phyloP scores from a whole-genome alignment of 2,113 vertebrate species.

The Haplochromis vanheusdeni region DNA sequence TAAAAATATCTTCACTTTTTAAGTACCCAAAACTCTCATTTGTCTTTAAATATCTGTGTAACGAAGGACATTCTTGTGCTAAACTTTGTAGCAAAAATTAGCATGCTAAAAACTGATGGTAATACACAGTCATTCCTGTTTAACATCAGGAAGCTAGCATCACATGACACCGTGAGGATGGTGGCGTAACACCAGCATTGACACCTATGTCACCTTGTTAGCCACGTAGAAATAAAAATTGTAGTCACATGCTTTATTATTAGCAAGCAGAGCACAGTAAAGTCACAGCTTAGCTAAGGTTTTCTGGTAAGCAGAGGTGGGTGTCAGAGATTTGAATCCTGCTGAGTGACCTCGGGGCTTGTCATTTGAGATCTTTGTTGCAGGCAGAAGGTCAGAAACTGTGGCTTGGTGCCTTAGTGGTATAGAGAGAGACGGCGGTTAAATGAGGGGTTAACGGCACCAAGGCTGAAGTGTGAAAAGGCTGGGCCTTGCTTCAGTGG shows the following conservation, averaged over 20 bases:
- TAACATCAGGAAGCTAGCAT: not conserved
- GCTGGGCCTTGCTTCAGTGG: conserved; percentile 19
- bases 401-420: not conserved
- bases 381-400: not conserved
- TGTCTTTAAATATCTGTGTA: not conserved
- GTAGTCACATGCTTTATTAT: not conserved
- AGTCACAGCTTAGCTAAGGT: not conserved
- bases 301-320: not conserved
- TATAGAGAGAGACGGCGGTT: not conserved
- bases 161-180: not conserved
- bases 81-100: not conserved
- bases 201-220: not conserved
- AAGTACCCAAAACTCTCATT: not conserved
- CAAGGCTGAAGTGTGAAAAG: conserved; percentile 29
- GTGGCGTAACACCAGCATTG: not conserved
- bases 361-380: not conserved
- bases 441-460: conserved; percentile 27
- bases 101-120: not conserved
- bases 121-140: not conserved
- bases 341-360: not conserved
- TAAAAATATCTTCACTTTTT: not conserved
- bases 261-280: not conserved
- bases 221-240: not conserved
- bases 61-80: not conserved
- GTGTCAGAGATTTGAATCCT: not conserved